Evolutionary conservation across 1,140 invertebrate species (phyloP), one percentile per base, ranked within the genome.

Genomic region (Leptopilina clavipes): DNA sequence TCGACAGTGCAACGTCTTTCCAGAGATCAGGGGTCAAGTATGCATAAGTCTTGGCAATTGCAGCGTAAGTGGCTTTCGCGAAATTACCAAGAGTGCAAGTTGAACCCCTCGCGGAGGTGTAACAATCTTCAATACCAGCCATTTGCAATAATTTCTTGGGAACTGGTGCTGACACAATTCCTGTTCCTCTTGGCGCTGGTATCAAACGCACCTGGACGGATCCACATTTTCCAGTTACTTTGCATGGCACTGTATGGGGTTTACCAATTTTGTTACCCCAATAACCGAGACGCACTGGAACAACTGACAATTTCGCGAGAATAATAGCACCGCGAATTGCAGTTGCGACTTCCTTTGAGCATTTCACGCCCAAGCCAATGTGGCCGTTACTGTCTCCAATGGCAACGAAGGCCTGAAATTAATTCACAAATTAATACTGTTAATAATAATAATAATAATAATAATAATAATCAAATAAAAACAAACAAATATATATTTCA

Each of bases 231-330:
- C 99, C 99, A 82, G 98, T 99, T 1, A 99, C 97, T 93, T 99
- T 99, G 94, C 98, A 99, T 71, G 99, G 99, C 31, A 99, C 98
- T 31, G 99, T 99, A 86, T 99, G 99, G 22, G 98, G 98, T 85
- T 98, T 97, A 87, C 98, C 99, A 89, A 99, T 99, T 92, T 99
- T 99, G 93, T 99, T 99, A 90, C 99, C 96, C 99, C 99, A 99
- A 89, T 99, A 99, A 54, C 99, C 99, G 91, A 98, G 93, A 78
- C 99, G 94, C 0, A 99, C 98, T 1, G 99, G 99, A 31, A 99
- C 97, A 44, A 99, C 97, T 1, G 98, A 99, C 10, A 99, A 91
- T 89, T 99, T 99, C 65, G 99, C 99, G 74, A 99, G 91, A 84
- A 99, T 98, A 84, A 99, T 99, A 77, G 99, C 99, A 76, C 98